Conservation (phyloP, 2,797 vertebrate genomes). For the Sebastes minor region DNA sequence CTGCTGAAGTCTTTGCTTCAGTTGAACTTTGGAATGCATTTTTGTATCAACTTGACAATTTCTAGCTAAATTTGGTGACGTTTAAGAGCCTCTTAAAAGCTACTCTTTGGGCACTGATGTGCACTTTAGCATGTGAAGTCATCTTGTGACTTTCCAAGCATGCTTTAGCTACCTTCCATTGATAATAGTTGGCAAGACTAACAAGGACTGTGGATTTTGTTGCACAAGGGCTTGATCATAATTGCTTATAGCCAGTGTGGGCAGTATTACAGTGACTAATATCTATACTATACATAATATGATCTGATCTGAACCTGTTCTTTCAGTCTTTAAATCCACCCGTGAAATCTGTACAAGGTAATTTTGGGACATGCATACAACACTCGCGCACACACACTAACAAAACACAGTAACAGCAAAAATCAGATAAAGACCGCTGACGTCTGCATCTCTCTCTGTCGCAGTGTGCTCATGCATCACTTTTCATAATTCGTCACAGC, state of each 20-base stretch:
- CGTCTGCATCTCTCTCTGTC: background rate
- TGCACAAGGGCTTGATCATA: background rate
- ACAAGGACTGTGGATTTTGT: background rate
- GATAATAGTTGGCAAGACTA: background rate
- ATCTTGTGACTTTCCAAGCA: background rate
- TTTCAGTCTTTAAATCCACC: background rate
- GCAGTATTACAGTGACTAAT: background rate
- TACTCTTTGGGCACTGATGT: background rate
- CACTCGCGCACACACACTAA: background rate
- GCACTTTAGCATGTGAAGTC: background rate
- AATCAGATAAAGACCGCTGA: background rate
- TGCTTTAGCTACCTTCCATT: background rate
- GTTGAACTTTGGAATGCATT: background rate
- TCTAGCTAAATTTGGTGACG: background rate
- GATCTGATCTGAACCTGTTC: background rate
- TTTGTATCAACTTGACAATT: background rate
- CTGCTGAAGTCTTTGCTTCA: background rate
- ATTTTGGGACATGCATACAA: background rate
- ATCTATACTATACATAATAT: background rate
- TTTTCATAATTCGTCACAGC: conserved; percentile 11
- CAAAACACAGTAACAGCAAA: background rate
- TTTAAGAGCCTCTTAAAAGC: background rate
- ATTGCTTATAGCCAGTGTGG: background rate
- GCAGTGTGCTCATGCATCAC: background rate
- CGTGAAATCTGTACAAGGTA: background rate